A percentile compares a stretch with the other conserved stretches of the same genome.
phyloP scores from a whole-genome alignment of 2,113 vertebrate genomes.

The Osmerus mordax region DNA sequence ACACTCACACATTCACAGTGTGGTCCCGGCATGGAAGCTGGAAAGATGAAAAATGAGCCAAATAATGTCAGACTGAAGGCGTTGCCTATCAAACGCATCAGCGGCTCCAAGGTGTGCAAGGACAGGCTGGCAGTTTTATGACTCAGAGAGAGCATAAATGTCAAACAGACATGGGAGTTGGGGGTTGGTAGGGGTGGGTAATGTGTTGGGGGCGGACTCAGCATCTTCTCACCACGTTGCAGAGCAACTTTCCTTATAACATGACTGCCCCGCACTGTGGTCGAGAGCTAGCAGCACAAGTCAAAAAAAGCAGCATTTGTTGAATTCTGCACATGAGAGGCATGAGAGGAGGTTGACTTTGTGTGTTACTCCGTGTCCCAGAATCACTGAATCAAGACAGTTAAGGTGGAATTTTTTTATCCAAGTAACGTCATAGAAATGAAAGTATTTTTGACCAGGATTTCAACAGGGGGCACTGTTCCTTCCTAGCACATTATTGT shows the following conservation, averaged over 20 bases:
- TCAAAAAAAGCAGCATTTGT: no score
- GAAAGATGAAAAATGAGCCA: conserved; percentile 57
- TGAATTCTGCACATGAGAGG: no score
- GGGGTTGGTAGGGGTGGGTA: conserved; percentile 21
- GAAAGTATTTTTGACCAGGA: neutral
- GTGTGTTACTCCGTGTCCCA: no score
- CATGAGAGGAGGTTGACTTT: no score
- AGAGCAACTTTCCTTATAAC: no score
- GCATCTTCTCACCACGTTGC: no score
- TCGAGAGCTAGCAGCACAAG: no score
- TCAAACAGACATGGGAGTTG: conserved; percentile 27
- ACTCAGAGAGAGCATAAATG: conserved; percentile 60
- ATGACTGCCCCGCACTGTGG: no score
- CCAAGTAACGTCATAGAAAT: neutral
- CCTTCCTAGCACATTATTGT: conserved; percentile 8
- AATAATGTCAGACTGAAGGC: conserved; percentile 57
- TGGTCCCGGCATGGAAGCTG: conserved; percentile 25
- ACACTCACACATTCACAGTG: neutral
- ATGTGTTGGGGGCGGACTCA: no score
- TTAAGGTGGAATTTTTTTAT: neutral
- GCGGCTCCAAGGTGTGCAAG: conserved; percentile 60
- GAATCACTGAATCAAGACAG: no score
- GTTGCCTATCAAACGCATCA: conserved; percentile 61
- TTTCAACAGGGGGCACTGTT: conserved; percentile 45
- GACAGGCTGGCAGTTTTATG: conserved; percentile 55